Base-by-base conservation (phyloP, 2,888 invertebrate genomes). In the Andrena bicolor region DNA sequence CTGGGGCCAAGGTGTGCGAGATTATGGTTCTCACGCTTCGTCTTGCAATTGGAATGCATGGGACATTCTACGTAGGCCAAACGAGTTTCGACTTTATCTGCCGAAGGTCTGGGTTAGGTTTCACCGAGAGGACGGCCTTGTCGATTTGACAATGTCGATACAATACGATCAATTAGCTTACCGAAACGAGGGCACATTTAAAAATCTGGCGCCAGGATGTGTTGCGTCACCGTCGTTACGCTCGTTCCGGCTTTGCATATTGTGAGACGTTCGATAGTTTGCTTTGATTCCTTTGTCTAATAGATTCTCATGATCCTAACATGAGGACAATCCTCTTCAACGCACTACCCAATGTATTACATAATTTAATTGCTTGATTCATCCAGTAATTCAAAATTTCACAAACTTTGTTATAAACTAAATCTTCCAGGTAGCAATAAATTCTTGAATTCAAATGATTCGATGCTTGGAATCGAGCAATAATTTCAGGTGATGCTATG, bases 101-200 rank as follows among this genome's bases (percentile, higher is more conserved):
- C 2, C 76, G 78, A 89, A 87, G 83, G 83, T 85, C 76, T 80
- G 70, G 79, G 79, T 80, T 80, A 80, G 69, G 65, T 76, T 76
- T 81, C 35, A 64, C 51, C 26, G 71, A 81, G 74, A 80, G 61
- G 80, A 13, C 69, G 76, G 78, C 85, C 87, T 88, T 84, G 81
- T 30, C 26, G 65, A 85, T 89, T 87, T 80, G 85, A 82, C 85
- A 83, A 85, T 84, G 72, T 80, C 76, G 71, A 66, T 60, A 69
- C 53, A 20, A 85, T 49, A 32, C 63, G 68, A 82, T 73, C 76
- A 63, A 60, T 66, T 60, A 49, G 49, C 49, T 69, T 73, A 53
- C 49, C 35, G 64, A 76, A 86, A 86, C 68, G 83, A 78, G 86
- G 81, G 53, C 88, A 86, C 53, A 35, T 73, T 70, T 69, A 49